Conservation (phyloP, 2,888 invertebrate genomes). For the Drosophila subsilvestris region DNA sequence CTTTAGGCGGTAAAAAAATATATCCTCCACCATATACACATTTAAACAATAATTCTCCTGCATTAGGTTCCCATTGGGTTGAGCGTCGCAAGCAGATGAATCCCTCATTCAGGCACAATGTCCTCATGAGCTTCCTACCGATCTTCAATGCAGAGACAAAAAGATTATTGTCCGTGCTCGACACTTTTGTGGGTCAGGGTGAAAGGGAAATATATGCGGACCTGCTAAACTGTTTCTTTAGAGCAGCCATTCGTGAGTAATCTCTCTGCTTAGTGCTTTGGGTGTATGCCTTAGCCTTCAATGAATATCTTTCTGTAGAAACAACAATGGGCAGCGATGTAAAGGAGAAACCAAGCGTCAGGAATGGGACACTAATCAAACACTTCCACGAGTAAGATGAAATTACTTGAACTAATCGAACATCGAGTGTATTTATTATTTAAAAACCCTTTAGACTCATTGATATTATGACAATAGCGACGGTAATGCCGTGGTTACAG, state of each 20-base stretch:
- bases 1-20: slow-evolving; percentile 53
- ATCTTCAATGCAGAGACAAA: slow-evolving; percentile 68
- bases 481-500: neutral
- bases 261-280: fast-evolving
- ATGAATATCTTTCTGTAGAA: slow-evolving; percentile 2
- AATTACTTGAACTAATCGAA: fast-evolving
- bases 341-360: neutral
- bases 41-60: too few relatives aligned
- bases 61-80: slow-evolving; percentile 69
- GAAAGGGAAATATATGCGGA: slow-evolving; percentile 51
- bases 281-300: neutral
- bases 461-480: neutral
- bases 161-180: slow-evolving; percentile 49
- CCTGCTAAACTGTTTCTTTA: slow-evolving; percentile 57
- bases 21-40: fast-evolving
- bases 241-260: slow-evolving; percentile 65
- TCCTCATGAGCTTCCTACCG: slow-evolving; percentile 69
- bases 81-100: slow-evolving; percentile 70
- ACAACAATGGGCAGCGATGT: slow-evolving; percentile 27
- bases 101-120: slow-evolving; percentile 68
- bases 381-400: slow-evolving; percentile 16
- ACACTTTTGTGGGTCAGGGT: slow-evolving; percentile 39
- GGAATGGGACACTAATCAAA: slow-evolving; percentile 1
- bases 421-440: neutral
- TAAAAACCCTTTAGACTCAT: neutral